phyloP scores from a whole-genome alignment of 2,888 invertebrate genomes.

The Laspeyria flexula region DNA sequence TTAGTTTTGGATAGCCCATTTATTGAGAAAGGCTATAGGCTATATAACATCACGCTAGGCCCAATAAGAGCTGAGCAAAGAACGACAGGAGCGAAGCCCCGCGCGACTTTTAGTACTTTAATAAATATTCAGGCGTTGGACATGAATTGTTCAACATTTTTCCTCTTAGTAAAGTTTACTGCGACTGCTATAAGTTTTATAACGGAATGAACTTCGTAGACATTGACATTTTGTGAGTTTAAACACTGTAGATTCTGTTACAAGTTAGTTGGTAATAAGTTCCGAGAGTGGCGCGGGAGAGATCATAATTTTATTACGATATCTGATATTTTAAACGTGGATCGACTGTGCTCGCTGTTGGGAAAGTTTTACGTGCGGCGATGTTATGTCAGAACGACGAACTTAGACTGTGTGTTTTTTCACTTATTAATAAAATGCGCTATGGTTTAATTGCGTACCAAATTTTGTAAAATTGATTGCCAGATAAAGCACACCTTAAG shows the following conservation, averaged over 20 bases:
- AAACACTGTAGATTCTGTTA: conserved; percentile 54
- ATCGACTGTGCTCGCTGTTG: conserved; percentile 20
- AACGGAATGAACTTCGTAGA: conserved; percentile 53
- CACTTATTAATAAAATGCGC: too few species aligned
- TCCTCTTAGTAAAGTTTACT: conserved; percentile 40
- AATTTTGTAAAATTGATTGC: too few species aligned
- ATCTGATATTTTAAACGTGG: conserved; percentile 36
- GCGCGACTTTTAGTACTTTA: too few species aligned
- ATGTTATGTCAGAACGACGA: conserved; percentile 17
- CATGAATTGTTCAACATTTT: conserved; percentile 35
- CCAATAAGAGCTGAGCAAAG: too few species aligned
- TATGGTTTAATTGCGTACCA: too few species aligned
- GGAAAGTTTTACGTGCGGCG: conserved; percentile 22
- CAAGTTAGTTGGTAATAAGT: conserved; percentile 45
- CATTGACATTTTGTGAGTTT: conserved; percentile 60
- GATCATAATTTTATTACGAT: conserved; percentile 34
- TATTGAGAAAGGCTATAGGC: too few species aligned
- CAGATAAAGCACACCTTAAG: too few species aligned
- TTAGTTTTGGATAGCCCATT: too few species aligned
- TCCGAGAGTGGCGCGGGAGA: conserved; percentile 22
- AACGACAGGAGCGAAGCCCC: too few species aligned
- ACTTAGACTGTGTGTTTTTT: conserved; percentile 7
- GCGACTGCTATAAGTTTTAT: conserved; percentile 61
- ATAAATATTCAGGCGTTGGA: conserved; percentile 38
- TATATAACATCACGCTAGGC: too few species aligned